Evolutionary conservation across 2,888 invertebrate species (phyloP).

Genomic region (Lycia hirtaria): DNA sequence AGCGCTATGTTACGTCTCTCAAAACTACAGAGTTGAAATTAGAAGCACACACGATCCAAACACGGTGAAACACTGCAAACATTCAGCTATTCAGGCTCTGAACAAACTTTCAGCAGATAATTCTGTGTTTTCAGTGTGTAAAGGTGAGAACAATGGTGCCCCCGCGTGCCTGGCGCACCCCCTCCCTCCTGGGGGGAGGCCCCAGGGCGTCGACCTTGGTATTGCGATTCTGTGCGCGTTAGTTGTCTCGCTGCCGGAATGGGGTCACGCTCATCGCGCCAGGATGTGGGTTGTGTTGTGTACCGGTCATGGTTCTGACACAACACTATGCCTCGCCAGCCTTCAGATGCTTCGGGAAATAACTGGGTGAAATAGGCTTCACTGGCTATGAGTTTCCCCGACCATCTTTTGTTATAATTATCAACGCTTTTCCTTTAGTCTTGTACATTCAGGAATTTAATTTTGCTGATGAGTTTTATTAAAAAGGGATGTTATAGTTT

Average conservation of each 20-base stretch:
- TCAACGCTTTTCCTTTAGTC: no score
- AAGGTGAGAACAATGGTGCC: constrained; percentile 57
- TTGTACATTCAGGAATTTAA: no score
- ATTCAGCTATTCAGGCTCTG: constrained; percentile 31
- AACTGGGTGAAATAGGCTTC: not conserved
- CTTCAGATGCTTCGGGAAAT: not conserved
- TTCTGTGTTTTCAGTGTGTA: constrained; percentile 59
- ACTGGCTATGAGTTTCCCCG: no score
- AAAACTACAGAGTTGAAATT: not conserved
- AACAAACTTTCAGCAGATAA: constrained; percentile 45
- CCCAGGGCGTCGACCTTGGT: constrained; percentile 71
- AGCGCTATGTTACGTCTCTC: no score
- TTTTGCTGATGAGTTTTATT: no score
- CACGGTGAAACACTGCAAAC: constrained; percentile 14
- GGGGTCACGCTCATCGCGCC: constrained; percentile 70
- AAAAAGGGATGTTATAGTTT: no score
- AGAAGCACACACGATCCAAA: not conserved
- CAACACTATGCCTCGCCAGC: constrained; percentile 33
- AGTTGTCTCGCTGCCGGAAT: constrained; percentile 73
- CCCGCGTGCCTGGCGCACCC: constrained; percentile 24
- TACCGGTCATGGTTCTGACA: constrained; percentile 35
- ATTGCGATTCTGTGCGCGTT: constrained; percentile 75
- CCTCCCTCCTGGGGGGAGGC: constrained; percentile 23
- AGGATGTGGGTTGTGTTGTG: constrained; percentile 51
- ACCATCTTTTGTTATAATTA: no score